A percentile compares a stretch with the other conserved stretches of the same genome.
phyloP scores from a whole-genome alignment of 2,888 invertebrate species.

The Synanthedon andrenaeformis region DNA sequence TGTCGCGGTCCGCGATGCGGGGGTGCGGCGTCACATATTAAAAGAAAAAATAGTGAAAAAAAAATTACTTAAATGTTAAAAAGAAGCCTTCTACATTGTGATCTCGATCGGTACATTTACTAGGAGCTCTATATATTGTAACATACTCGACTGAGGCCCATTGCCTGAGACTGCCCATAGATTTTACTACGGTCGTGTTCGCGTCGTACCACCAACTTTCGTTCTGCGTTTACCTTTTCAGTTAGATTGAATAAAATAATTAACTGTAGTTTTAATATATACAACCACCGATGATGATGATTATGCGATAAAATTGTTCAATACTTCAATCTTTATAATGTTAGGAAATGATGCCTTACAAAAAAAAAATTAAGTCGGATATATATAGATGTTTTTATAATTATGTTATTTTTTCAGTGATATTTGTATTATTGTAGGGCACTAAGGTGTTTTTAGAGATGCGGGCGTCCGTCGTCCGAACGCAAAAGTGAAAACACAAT shows the following conservation, averaged over 20 bases:
- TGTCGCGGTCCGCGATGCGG: conserved; percentile 50
- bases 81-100: conserved; percentile 54
- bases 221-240: conserved; percentile 23
- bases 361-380: conserved; percentile 61
- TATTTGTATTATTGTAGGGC: conserved; percentile 60
- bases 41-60: conserved; percentile 48
- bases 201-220: conserved; percentile 24
- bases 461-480: conserved; percentile 41
- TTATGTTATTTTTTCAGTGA: conserved; percentile 64
- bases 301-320: conserved; percentile 47
- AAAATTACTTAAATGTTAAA: conserved; percentile 6
- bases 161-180: conserved; percentile 49
- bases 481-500: conserved; percentile 29
- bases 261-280: conserved; percentile 49
- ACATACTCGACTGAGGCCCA: conserved; percentile 52
- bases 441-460: conserved; percentile 39
- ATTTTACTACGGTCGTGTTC: conserved; percentile 51
- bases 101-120: conserved; percentile 60
- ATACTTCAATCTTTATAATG: conserved; percentile 47
- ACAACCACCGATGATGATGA: conserved; percentile 65
- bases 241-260: conserved; percentile 32
- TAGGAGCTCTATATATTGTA: conserved; percentile 48
- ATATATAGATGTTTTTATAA: conserved; percentile 62
- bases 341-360: conserved; percentile 66
- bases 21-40: conserved; percentile 58